phyloP scores from a whole-genome alignment of 2,113 vertebrate genomes.

The Beaufortia kweichowensis region DNA sequence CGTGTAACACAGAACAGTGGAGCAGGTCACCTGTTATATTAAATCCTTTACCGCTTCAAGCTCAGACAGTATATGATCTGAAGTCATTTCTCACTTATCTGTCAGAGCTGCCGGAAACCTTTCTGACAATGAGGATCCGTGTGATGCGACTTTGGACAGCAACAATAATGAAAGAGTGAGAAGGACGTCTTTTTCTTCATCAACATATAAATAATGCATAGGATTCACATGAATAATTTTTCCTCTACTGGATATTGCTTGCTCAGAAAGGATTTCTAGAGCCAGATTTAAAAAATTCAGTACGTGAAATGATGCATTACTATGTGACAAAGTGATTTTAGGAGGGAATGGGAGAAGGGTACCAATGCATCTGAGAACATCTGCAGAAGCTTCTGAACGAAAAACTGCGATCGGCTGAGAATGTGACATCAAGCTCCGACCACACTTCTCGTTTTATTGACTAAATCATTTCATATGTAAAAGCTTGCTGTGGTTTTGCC shows the following conservation, averaged over 20 bases:
- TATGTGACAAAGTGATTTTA: constrained; percentile 80
- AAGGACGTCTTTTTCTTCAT: constrained; percentile 71
- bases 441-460: too few species aligned
- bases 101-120: constrained; percentile 30
- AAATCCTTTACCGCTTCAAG: not conserved
- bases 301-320: constrained; percentile 77
- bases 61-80: constrained; percentile 62
- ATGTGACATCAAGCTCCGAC: too few species aligned
- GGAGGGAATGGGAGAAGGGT: constrained; percentile 64
- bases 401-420: constrained; percentile 39
- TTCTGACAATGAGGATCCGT: constrained; percentile 40
- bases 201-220: constrained; percentile 77
- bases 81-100: constrained; percentile 59
- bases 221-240: constrained; percentile 78
- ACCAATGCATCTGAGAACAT: constrained; percentile 68
- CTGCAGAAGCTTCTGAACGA: constrained; percentile 28
- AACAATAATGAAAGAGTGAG: constrained; percentile 65
- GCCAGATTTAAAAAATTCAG: constrained; percentile 77
- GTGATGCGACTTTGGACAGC: constrained; percentile 49
- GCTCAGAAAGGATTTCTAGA: constrained; percentile 78
- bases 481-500: too few species aligned
- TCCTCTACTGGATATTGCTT: constrained; percentile 79
- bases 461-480: too few species aligned
- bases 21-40: constrained; percentile 58
- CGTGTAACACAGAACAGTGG: constrained; percentile 52